Percentiles rank a stretch among this genome's conserved stretches.
These are phyloP conservation scores for Oreochromis niloticus DNA, from an alignment of 2,113 vertebrate genomes.

Conservation along the genomic window DNA sequence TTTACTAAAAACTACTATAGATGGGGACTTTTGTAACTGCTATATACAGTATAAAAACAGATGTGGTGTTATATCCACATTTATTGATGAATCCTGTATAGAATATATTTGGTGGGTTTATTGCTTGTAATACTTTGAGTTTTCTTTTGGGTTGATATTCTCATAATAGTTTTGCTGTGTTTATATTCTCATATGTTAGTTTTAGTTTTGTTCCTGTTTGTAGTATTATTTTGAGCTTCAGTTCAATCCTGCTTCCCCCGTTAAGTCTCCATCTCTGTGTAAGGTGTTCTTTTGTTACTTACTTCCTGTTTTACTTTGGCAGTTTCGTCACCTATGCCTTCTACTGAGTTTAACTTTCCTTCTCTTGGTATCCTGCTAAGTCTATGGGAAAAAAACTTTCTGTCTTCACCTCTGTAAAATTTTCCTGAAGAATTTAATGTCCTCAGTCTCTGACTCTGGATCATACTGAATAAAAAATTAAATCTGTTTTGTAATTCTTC, in stretches of 20 bases:
- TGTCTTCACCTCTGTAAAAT: background rate
- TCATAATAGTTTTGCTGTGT: background rate
- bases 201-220: background rate
- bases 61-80: background rate
- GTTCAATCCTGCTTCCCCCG: background rate
- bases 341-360: background rate
- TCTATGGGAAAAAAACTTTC: background rate
- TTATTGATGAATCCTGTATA: background rate
- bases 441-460: background rate
- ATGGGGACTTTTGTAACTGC: background rate
- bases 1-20: background rate
- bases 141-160: background rate
- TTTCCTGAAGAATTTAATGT: background rate
- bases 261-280: background rate
- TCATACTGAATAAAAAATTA: fast-evolving
- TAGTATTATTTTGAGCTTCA: background rate
- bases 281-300: background rate
- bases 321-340: background rate
- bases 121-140: background rate
- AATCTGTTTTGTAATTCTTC: background rate
- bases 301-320: background rate
- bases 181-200: background rate
- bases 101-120: background rate
- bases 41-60: background rate
- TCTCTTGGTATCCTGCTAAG: background rate